These are phyloP conservation scores for Taurulus bubalis DNA, from an alignment of 2,113 vertebrate genomes.

Conservation along the genomic window DNA sequence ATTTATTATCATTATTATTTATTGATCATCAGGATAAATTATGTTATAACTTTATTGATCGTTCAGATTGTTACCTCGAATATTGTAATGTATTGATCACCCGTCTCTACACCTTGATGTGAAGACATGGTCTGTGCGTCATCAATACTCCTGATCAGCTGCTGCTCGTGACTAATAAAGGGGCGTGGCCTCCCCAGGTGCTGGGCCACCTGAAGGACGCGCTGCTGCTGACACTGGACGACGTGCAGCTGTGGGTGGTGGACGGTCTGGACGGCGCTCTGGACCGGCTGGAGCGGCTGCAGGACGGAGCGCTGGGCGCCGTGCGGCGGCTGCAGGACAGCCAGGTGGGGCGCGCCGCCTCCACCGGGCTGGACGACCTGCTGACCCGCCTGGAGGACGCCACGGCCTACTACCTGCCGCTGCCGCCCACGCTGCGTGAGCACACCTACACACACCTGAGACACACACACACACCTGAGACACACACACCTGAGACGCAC, in stretches of 20 bases:
- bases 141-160: too few species aligned
- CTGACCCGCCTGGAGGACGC: slow-evolving; percentile 76
- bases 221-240: slow-evolving; percentile 74
- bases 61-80: too few species aligned
- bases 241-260: slow-evolving; percentile 71
- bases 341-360: slow-evolving; percentile 48
- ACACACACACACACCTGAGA: too few species aligned
- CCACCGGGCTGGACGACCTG: slow-evolving; percentile 64
- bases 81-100: too few species aligned
- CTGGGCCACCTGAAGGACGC: slow-evolving; percentile 76
- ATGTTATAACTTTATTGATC: too few species aligned
- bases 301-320: not conserved
- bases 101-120: too few species aligned
- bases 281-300: slow-evolving; percentile 56
- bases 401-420: slow-evolving; percentile 75
- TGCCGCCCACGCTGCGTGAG: slow-evolving; percentile 77
- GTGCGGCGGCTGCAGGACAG: slow-evolving; percentile 59
- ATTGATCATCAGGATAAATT: too few species aligned
- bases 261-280: slow-evolving; percentile 63
- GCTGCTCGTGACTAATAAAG: too few species aligned
- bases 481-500: too few species aligned
- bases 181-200: slow-evolving; percentile 61
- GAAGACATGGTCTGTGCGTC: too few species aligned
- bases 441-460: too few species aligned
- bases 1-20: too few species aligned